phyloP scores from a whole-genome alignment of 2,113 vertebrate genomes.

The Leptosomus discolor region DNA sequence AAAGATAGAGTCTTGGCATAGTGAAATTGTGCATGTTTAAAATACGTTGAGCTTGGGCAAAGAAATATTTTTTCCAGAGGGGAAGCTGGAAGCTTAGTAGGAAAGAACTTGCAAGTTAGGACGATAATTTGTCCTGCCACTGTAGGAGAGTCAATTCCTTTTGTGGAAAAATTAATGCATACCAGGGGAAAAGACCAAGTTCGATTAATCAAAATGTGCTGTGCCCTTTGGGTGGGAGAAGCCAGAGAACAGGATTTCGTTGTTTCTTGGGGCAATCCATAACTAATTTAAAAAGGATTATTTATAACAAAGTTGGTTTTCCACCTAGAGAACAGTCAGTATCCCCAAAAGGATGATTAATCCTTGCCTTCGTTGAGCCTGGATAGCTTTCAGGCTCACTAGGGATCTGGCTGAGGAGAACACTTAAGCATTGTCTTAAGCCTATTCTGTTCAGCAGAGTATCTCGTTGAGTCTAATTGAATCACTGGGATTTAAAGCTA shows the following conservation, averaged over 20 bases:
- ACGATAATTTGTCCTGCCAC: background rate
- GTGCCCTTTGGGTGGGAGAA: background rate
- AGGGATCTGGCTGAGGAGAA: slow-evolving; percentile 23
- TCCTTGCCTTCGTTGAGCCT: background rate
- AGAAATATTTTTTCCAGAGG: background rate
- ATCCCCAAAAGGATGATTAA: slow-evolving; percentile 45
- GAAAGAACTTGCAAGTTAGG: background rate
- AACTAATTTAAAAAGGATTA: slow-evolving; percentile 43
- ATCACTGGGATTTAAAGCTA: slow-evolving; percentile 42
- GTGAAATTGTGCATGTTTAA: background rate
- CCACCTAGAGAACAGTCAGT: background rate
- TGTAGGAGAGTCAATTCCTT: background rate
- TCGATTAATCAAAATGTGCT: background rate
- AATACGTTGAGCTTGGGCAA: background rate
- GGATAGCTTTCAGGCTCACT: slow-evolving; percentile 24
- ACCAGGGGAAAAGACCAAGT: background rate
- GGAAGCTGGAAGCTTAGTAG: background rate
- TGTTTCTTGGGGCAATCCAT: background rate
- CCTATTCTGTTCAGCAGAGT: slow-evolving; percentile 17
- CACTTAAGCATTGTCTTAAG: slow-evolving; percentile 9
- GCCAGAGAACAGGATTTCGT: background rate
- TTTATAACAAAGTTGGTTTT: slow-evolving; percentile 10
- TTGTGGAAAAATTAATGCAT: background rate
- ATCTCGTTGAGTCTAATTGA: slow-evolving; percentile 35
- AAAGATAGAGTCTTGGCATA: background rate